Conservation (phyloP, 2,888 invertebrate species). For the Nesidiocoris tenuis region DNA sequence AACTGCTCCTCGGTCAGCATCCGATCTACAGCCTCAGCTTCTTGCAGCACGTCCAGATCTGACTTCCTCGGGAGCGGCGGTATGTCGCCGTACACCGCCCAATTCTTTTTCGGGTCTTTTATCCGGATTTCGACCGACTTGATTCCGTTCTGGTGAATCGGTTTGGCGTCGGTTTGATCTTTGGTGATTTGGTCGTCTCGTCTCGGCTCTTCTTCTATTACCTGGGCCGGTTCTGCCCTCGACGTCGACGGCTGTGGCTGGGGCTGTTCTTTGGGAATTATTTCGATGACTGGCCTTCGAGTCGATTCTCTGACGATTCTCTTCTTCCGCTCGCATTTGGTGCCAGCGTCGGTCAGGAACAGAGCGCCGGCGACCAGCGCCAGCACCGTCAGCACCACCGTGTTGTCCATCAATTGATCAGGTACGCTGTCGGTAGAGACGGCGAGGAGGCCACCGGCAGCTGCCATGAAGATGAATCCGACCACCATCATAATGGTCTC, state of each 20-base stretch:
- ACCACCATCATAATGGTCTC: slow-evolving; percentile 70
- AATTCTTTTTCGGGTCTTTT: slow-evolving; percentile 47
- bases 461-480: slow-evolving; percentile 68
- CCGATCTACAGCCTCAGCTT: slow-evolving; percentile 45
- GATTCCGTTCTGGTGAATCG: slow-evolving; percentile 42
- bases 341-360: slow-evolving; percentile 65
- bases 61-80: slow-evolving; percentile 11
- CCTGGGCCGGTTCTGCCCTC: not conserved
- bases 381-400: slow-evolving; percentile 67
- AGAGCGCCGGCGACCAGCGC: slow-evolving; percentile 67
- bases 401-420: slow-evolving; percentile 66
- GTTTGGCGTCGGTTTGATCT: slow-evolving; percentile 17
- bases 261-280: slow-evolving; percentile 42
- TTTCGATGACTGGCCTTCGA: slow-evolving; percentile 41
- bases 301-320: slow-evolving; percentile 26
- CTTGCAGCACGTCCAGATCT: slow-evolving; percentile 41
- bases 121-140: slow-evolving; percentile 47
- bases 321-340: slow-evolving; percentile 44
- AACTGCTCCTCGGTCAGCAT: slow-evolving; percentile 42
- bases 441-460: slow-evolving; percentile 68
- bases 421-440: slow-evolving; percentile 72
- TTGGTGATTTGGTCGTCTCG: not conserved
- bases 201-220: slow-evolving; percentile 17
- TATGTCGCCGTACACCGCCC: slow-evolving; percentile 44
- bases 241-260: slow-evolving; percentile 28